phyloP scores from a whole-genome alignment of 2,113 vertebrate species.

The Siniperca knerii region DNA sequence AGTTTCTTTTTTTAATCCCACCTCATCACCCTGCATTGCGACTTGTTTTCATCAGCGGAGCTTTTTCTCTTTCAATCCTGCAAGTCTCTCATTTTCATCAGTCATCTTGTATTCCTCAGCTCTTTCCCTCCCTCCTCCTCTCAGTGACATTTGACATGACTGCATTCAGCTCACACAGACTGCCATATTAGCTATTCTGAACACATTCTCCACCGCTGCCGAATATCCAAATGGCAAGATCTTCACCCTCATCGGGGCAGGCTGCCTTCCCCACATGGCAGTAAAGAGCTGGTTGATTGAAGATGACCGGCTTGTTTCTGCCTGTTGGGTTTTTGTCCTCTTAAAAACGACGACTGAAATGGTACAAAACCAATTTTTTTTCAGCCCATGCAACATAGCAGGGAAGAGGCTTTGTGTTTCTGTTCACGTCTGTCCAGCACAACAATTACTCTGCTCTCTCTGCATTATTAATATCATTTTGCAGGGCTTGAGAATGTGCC shows the following conservation, averaged over 20 bases:
- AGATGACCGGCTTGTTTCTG: not conserved
- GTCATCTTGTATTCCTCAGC: constrained; percentile 6
- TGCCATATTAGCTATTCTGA: constrained; percentile 47
- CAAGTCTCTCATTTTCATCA: constrained; percentile 5
- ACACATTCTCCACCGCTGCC: constrained; percentile 30
- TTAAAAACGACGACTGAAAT: not conserved
- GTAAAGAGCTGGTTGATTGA: not conserved
- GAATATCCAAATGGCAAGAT: constrained; percentile 44
- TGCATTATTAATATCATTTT: constrained; percentile 52
- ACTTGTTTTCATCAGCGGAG: constrained; percentile 4
- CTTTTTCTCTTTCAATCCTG: not conserved
- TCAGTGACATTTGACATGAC: constrained; percentile 44
- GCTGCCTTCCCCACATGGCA: not conserved
- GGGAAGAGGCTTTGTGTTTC: not conserved
- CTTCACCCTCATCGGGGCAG: constrained; percentile 32
- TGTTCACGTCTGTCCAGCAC: constrained; percentile 6
- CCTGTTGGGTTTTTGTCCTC: not conserved
- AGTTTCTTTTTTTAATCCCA: not conserved
- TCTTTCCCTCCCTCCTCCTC: not conserved
- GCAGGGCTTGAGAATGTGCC: not conserved
- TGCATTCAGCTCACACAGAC: constrained; percentile 43
- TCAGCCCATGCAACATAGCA: not conserved
- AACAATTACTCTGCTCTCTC: not conserved
- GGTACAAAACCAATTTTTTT: not conserved
- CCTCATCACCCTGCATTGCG: constrained; percentile 1